Evolutionary conservation across 2,113 vertebrate genomes (phyloP).

Genomic region (Aix galericulata): DNA sequence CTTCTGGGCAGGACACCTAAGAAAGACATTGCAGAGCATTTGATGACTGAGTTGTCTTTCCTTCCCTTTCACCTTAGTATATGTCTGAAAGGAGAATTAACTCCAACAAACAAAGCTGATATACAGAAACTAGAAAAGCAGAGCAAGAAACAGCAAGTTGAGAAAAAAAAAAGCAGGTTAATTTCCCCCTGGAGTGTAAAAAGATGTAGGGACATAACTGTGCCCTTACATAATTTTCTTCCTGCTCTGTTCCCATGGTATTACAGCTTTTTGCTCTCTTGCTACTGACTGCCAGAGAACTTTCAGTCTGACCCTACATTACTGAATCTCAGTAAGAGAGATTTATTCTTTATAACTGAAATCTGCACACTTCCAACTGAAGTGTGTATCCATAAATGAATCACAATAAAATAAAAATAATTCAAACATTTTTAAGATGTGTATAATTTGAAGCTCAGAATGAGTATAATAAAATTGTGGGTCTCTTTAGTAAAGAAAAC

Average conservation of each 20-base stretch:
- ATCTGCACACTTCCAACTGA: background rate
- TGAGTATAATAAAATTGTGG: background rate
- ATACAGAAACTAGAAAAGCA: background rate
- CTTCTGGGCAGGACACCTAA: background rate
- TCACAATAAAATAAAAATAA: conserved; percentile 6
- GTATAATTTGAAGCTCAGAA: conserved; percentile 14
- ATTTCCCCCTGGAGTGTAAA: background rate
- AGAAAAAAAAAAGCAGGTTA: background rate
- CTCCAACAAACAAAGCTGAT: background rate
- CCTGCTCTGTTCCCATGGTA: background rate
- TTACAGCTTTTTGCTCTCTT: background rate
- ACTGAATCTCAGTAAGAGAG: background rate
- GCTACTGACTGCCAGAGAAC: background rate
- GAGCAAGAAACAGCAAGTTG: background rate
- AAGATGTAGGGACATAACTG: background rate
- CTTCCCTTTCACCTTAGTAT: background rate
- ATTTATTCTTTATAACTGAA: background rate
- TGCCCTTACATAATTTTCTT: background rate
- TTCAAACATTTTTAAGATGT: background rate
- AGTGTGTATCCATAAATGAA: background rate
- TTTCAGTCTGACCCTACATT: background rate
- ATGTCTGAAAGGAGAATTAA: background rate
- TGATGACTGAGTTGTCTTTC: background rate
- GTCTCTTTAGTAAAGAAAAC: background rate
- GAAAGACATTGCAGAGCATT: background rate